Percentiles rank a stretch among this genome's conserved stretches.
Conservation (phyloP, 2,888 invertebrate genomes). For the Branchipolynoe longqiensis region DNA sequence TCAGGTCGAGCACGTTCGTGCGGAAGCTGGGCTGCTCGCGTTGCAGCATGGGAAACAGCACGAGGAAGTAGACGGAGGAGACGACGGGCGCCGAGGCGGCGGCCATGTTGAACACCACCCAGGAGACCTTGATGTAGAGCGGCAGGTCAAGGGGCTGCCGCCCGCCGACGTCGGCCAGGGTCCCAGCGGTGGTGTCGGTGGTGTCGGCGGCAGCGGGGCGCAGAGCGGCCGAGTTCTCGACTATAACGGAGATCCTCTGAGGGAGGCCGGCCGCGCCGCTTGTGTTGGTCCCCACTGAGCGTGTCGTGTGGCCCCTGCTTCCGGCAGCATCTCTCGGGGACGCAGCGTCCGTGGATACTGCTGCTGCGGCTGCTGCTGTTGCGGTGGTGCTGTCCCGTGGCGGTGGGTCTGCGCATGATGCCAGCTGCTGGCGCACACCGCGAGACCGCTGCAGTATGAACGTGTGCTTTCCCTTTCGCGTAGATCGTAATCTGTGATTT, state of each 20-base stretch:
- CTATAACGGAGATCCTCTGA: constrained; percentile 12
- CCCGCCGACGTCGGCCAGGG: background rate
- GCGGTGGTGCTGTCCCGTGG: background rate
- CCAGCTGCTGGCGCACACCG: background rate
- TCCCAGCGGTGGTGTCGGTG: background rate
- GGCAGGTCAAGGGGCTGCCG: constrained; percentile 7
- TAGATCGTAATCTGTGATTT: constrained; percentile 20
- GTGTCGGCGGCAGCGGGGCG: background rate
- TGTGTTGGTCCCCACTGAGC: constrained; percentile 21
- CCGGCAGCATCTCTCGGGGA: background rate
- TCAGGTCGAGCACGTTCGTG: constrained; percentile 39
- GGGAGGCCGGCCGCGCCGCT: background rate
- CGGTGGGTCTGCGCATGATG: background rate
- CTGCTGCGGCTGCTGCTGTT: background rate
- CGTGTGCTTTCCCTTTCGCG: constrained; percentile 17
- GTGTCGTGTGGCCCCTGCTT: background rate
- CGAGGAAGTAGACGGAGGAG: constrained; percentile 49
- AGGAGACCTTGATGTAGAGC: constrained; percentile 11
- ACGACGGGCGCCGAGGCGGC: constrained; percentile 30
- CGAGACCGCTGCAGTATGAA: constrained; percentile 15
- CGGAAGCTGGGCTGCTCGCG: constrained; percentile 33
- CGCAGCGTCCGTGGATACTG: background rate
- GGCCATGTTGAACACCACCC: constrained; percentile 59
- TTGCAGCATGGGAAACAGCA: constrained; percentile 48
- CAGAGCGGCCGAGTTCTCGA: background rate